Percentiles rank a stretch among this genome's conserved stretches.
Conservation (phyloP, 2,113 vertebrate species). For the Scortum barcoo region DNA sequence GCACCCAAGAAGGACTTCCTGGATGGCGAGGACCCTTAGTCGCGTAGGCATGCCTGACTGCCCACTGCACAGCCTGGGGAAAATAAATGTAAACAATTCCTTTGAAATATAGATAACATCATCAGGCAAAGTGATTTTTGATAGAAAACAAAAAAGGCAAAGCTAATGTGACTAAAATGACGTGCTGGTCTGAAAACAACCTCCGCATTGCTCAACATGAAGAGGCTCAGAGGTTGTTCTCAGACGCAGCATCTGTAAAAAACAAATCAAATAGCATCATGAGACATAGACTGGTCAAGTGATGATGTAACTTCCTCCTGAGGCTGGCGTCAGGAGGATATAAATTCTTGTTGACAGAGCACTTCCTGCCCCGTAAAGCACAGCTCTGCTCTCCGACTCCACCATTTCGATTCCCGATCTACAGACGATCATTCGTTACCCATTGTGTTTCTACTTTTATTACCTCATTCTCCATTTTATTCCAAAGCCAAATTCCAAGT, state of each 20-base stretch:
- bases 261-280: constrained; percentile 60
- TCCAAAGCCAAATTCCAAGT: constrained; percentile 78
- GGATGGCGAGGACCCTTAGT: constrained; percentile 96
- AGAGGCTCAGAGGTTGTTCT: constrained; percentile 60
- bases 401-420: constrained; percentile 48
- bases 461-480: constrained; percentile 77
- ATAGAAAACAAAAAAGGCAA: constrained; percentile 47
- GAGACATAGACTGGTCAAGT: constrained; percentile 90
- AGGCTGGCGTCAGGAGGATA: constrained; percentile 87
- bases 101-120: constrained; percentile 58
- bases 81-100: constrained; percentile 62
- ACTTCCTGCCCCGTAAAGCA: constrained; percentile 77
- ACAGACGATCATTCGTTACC: constrained; percentile 51
- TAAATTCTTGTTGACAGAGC: constrained; percentile 65
- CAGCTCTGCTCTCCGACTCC: constrained; percentile 44
- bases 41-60: constrained; percentile 13
- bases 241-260: constrained; percentile 52
- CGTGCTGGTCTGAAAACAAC: constrained; percentile 64
- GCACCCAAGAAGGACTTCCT: constrained; percentile 98
- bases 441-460: constrained; percentile 65
- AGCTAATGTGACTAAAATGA: constrained; percentile 56
- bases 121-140: constrained; percentile 61
- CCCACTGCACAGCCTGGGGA: constrained; percentile 79
- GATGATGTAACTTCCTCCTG: constrained; percentile 89
- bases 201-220: constrained; percentile 13